These are phyloP conservation scores for Liopterus haemorrhoidalis DNA, from an alignment of 2,888 invertebrate genomes.

Conservation along the genomic window DNA sequence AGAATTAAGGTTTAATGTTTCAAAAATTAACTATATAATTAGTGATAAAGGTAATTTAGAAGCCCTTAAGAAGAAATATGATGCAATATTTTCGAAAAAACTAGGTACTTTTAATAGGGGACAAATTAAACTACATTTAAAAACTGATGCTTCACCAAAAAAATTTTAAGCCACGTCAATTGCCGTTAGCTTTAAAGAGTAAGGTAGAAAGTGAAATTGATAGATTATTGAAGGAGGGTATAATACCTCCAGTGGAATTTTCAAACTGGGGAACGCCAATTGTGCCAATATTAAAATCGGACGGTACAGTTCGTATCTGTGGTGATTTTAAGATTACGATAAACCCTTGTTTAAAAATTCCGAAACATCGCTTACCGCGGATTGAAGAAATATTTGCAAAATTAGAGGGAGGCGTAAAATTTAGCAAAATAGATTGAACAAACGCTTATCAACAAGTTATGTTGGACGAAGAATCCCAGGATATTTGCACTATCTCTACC, in stretches of 20 bases:
- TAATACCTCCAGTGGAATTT: background rate
- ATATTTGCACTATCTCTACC: slow-evolving; percentile 5
- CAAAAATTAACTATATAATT: no score
- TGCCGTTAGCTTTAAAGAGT: no score
- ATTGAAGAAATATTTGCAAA: slow-evolving; percentile 17
- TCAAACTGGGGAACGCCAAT: slow-evolving; percentile 9
- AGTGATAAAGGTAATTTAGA: no score
- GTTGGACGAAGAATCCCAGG: slow-evolving; percentile 9
- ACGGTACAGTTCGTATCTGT: slow-evolving; percentile 7
- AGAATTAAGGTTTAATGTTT: no score
- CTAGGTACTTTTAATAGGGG: no score
- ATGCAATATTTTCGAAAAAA: no score
- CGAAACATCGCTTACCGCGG: slow-evolving; percentile 8
- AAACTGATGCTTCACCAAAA: no score
- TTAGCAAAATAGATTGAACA: slow-evolving; percentile 13
- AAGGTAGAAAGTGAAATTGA: no score
- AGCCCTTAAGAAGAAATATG: no score
- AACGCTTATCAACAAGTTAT: slow-evolving; percentile 13
- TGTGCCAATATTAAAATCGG: slow-evolving; percentile 15
- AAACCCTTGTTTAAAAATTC: slow-evolving; percentile 11
- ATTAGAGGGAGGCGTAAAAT: slow-evolving; percentile 13
- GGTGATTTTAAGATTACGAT: slow-evolving; percentile 15
- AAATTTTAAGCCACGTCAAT: no score
- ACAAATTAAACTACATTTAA: no score
- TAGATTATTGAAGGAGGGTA: no score